Base-by-base conservation (phyloP, 2,797 vertebrate species). In the Sparidentex hasta region DNA sequence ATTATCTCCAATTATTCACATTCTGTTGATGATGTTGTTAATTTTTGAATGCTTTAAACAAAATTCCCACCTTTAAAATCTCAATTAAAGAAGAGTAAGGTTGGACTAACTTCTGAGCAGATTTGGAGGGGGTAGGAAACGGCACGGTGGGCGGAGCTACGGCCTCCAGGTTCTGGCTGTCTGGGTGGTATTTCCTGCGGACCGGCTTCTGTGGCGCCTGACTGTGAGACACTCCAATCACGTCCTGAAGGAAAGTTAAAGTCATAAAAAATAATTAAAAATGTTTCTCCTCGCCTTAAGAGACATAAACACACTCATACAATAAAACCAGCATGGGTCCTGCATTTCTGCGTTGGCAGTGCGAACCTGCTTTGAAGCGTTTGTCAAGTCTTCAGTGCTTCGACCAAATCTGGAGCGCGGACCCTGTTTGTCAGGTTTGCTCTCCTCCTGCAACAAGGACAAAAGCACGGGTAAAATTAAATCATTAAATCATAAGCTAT, bases 151-250 rank as follows among this genome's bases (percentile, higher is more conserved):
- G 58, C 55, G 95, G 90, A 25, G 96, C 95, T 0, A 91, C 92
- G 11, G 86, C 91, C 82, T 98, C 97, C 62, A 74, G 78, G 85
- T 83, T 92, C 69, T 87, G 96, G 47, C 85, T 91, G 82, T 99
- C 97, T 0, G 95, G 90, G 66, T 95, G 96, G 83, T 96, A 95
- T 92, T 98, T 99, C 91, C 96, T 95, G 66, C 97, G 96, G 56
- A 96, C 80, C 0, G 98, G 97, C 90, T 99, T 99, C 90, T 97
- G 97, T 20, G 97, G 97, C 0, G 94, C 95, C 51, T 97, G 97
- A 91, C 89, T 81, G 62, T 88, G 91, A 55, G 84, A 56, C 2
- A 61, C 51, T 18, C 56, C 85, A 3, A 65, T 65, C 9, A 47
- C 13, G 18, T 98, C 97, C 97, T 99, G 92, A 7, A 27, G 73